Evolutionary conservation across 2,113 vertebrate species (phyloP).

Genomic region (Silurus asotus): DNA sequence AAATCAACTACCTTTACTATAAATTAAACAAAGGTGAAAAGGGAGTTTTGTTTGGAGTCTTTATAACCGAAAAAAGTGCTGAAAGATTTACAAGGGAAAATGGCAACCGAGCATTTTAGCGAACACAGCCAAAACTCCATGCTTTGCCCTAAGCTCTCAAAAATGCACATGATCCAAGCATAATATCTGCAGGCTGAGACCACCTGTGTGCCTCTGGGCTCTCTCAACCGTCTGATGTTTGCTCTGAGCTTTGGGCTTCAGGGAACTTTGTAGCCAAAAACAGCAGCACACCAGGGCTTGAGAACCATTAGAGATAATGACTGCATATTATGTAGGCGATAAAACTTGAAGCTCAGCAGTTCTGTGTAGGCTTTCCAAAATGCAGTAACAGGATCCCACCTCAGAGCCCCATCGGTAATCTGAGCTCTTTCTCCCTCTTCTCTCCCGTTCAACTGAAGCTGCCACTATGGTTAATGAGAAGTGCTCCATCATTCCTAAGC

Average conservation of each 20-base stretch:
- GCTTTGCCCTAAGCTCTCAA: conserved; percentile 17
- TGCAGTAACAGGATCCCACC: conserved; percentile 41
- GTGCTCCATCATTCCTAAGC: conserved; percentile 53
- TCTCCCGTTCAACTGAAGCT: conserved; percentile 42
- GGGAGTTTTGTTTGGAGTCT: not conserved
- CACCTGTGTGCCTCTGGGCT: conserved; percentile 41
- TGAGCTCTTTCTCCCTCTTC: conserved; percentile 28
- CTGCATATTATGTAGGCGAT: conserved; percentile 49
- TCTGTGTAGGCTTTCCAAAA: conserved; percentile 42
- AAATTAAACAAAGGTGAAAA: not conserved
- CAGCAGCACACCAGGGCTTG: conserved; percentile 36
- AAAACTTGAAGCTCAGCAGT: conserved; percentile 46
- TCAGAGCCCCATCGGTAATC: conserved; percentile 44
- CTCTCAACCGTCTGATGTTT: conserved; percentile 38
- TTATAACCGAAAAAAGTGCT: conserved; percentile 5
- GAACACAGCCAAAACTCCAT: not conserved
- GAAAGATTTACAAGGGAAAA: not conserved
- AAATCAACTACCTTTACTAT: not conserved
- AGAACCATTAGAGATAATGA: conserved; percentile 49
- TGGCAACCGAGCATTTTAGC: not conserved
- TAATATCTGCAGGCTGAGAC: conserved; percentile 29
- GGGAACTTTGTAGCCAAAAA: conserved; percentile 46
- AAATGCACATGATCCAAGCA: conserved; percentile 33
- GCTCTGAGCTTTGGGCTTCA: conserved; percentile 38
- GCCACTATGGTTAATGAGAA: conserved; percentile 46